Base-by-base conservation (phyloP, 2,888 invertebrate species). In the Drepana falcataria region DNA sequence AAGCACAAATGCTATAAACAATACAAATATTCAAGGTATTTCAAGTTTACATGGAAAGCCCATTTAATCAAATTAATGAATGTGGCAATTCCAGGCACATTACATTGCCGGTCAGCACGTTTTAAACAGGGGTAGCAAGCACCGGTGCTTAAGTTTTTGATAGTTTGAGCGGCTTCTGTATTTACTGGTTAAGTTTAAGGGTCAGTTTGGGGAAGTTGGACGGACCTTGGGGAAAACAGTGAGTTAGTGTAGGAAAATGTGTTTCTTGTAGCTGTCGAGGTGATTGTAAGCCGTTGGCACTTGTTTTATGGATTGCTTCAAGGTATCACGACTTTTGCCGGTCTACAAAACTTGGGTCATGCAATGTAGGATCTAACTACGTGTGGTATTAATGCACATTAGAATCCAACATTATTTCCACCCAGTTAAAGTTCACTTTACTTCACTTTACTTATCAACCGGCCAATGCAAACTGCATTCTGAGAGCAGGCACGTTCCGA, bases 111-210 rank as follows among this genome's bases (percentile, higher is more conserved):
- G 79, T 64, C 76, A 79, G 81, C 71, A 69, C 69, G 74, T 75
- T 78, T 77, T 77, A 79, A 67, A 77, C 77, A 77, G 73, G 74
- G 83, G 83, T 81, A 79, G 68, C 80, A 73, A 85, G 81, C 83
- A 81, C 74, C 79, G 75, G 80, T 76, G 77, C 74, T 79, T 77
- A 90, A 88, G 89, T 89, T 89, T 88, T 87, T 87, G 90, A 89
- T 89, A 88, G 90, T 90, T 89, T 77, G 81, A 83, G 79, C 79
- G 86, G 83, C 78, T 85, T 81, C 82, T 67, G 84, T 91, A 91
- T 91, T 91, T 91, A 91, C 90, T 86, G 87, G 81, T 77, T 78
- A 88, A 91, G 89, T 91, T 89, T 69, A 72, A 67, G 86, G 88
- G 87, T 85, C 87, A 84, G 82, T 79, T 77, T 58, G 73, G 69